Conservation (phyloP, 2,888 invertebrate genomes). For the Leptinotarsa juncta region DNA sequence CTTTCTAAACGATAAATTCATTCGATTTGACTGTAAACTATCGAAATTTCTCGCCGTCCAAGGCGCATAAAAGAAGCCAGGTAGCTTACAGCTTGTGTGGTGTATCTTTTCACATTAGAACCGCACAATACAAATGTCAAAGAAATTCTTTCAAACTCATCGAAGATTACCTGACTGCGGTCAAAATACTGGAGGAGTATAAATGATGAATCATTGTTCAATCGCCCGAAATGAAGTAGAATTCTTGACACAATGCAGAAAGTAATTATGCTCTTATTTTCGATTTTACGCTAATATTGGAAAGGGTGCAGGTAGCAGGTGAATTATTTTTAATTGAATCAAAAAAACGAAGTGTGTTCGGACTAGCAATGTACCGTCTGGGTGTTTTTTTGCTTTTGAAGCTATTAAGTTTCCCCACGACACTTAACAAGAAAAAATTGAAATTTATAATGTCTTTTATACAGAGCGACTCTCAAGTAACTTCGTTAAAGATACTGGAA, state of each 20-base stretch:
- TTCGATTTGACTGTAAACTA: slow-evolving; percentile 35
- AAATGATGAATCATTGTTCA: slow-evolving; percentile 30
- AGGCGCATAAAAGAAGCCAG: slow-evolving; percentile 32
- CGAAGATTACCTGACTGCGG: slow-evolving; percentile 33
- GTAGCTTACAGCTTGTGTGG: slow-evolving; percentile 45
- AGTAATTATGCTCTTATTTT: slow-evolving; percentile 39
- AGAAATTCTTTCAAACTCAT: slow-evolving; percentile 13
- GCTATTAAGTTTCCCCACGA: not conserved
- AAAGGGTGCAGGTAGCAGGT: slow-evolving; percentile 37
- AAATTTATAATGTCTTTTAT: no score
- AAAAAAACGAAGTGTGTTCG: slow-evolving; percentile 6
- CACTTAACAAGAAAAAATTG: not conserved
- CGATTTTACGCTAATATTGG: slow-evolving; percentile 43
- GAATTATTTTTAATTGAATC: slow-evolving; percentile 30
- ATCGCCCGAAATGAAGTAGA: slow-evolving; percentile 19
- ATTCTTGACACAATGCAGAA: slow-evolving; percentile 27
- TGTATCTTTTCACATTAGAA: slow-evolving; percentile 29
- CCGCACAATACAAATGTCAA: slow-evolving; percentile 16
- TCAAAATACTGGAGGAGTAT: slow-evolving; percentile 34
- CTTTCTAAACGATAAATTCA: slow-evolving; percentile 32
- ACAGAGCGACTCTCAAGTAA: no score
- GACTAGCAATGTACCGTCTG: not conserved
- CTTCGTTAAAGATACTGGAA: no score
- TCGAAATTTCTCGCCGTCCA: slow-evolving; percentile 36
- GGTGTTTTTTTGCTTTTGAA: not conserved